Evolutionary conservation across 2,113 vertebrate genomes (phyloP).

Genomic region (Trogon melanurus): DNA sequence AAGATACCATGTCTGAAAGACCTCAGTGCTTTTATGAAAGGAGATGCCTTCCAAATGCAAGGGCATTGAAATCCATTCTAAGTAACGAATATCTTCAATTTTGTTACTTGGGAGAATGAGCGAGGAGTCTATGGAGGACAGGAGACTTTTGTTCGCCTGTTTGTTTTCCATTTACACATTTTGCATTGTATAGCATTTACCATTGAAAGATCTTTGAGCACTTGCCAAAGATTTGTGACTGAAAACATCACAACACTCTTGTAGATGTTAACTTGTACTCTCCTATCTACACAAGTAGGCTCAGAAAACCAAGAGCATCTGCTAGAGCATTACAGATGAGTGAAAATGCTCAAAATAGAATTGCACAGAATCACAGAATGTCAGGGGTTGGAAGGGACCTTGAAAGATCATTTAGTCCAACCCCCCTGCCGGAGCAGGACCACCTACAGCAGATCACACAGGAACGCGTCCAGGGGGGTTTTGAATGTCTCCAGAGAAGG

Average conservation of each 20-base stretch:
- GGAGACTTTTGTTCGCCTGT: neutral
- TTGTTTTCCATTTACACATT: neutral
- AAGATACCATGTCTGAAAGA: neutral
- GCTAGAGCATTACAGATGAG: neutral
- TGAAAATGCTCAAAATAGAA: neutral
- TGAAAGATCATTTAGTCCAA: no score
- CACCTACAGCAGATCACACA: no score
- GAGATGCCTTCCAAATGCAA: neutral
- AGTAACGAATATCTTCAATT: neutral
- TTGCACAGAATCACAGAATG: neutral
- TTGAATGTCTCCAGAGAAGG: no score
- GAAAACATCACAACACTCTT: neutral
- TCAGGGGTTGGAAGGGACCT: no score
- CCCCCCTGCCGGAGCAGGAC: no score
- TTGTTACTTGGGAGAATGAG: neutral
- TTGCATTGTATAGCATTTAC: neutral
- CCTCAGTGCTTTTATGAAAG: neutral
- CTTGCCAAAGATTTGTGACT: neutral
- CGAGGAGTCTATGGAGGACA: neutral
- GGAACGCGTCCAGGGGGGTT: no score
- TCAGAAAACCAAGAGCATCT: neutral
- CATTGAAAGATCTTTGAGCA: neutral
- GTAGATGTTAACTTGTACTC: neutral
- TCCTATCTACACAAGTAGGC: neutral
- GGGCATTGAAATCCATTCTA: neutral